These are phyloP conservation scores for Lycocorax pyrrhopterus DNA, from an alignment of 2,113 vertebrate genomes.

Conservation along the genomic window DNA sequence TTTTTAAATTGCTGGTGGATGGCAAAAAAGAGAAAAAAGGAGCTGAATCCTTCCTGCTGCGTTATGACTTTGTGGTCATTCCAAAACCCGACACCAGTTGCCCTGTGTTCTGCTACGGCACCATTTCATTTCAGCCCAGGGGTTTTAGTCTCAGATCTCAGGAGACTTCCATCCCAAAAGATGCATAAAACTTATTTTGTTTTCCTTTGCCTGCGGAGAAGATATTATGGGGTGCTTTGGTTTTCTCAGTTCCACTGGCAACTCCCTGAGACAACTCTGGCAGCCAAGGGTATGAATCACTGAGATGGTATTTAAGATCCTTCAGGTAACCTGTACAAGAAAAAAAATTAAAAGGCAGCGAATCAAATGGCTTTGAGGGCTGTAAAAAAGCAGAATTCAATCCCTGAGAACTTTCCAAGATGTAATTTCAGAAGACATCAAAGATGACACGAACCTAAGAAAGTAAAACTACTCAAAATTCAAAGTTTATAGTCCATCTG, in stretches of 20 bases:
- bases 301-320: not conserved
- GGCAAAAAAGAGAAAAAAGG: fast-evolving
- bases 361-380: slow-evolving; percentile 17
- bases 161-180: not conserved
- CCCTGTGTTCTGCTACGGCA: not conserved
- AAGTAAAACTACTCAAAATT: slow-evolving; percentile 73
- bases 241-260: not conserved
- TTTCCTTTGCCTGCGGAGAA: not conserved
- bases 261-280: not conserved
- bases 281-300: not conserved
- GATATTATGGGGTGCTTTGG: not conserved
- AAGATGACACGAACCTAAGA: slow-evolving; percentile 54
- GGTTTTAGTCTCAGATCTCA: not conserved
- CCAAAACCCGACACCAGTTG: not conserved
- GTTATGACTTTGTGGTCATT: not conserved
- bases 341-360: not conserved
- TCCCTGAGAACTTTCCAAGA: slow-evolving; percentile 62
- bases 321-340: not conserved
- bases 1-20: not conserved
- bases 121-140: not conserved
- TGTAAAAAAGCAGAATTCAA: slow-evolving; percentile 41
- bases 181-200: not conserved
- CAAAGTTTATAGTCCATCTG: slow-evolving; percentile 80
- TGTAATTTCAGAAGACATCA: slow-evolving; percentile 72
- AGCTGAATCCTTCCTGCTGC: not conserved